phyloP scores from a whole-genome alignment of 1,140 invertebrate species.

The Triops cancriformis region DNA sequence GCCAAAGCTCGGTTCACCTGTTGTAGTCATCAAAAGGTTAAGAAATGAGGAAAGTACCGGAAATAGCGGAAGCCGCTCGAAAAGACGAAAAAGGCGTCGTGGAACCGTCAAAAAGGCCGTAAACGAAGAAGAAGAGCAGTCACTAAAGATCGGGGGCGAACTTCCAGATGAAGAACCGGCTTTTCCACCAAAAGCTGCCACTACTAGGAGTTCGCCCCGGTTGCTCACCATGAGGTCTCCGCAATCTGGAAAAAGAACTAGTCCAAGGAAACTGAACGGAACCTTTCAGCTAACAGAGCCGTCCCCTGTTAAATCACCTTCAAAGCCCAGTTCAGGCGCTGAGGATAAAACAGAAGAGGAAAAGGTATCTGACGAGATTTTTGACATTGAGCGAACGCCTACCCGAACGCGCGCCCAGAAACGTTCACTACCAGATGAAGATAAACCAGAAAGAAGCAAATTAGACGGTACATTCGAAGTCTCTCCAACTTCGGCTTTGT shows the following conservation, averaged over 20 bases:
- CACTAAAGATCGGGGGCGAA: neutral
- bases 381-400: too few relatives aligned
- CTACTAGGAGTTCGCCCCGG: neutral
- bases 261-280: neutral
- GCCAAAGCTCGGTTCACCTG: neutral
- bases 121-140: neutral
- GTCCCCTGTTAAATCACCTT: neutral
- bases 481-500: neutral
- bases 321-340: too few relatives aligned
- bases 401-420: neutral
- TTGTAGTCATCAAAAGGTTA: neutral
- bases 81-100: neutral
- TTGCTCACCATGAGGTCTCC: neutral
- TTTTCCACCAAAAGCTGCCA: neutral
- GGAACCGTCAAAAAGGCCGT: neutral
- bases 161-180: neutral
- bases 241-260: neutral
- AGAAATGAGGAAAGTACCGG: neutral
- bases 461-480: neutral
- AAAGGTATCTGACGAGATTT: too few relatives aligned
- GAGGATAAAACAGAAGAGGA: too few relatives aligned
- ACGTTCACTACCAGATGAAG: neutral
- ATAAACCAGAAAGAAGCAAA: neutral
- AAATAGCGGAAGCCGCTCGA: neutral
- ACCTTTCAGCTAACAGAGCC: neutral